These are phyloP conservation scores for Pseudomyrmex dendroicus DNA, from an alignment of 1,140 invertebrate species.

Conservation along the genomic window DNA sequence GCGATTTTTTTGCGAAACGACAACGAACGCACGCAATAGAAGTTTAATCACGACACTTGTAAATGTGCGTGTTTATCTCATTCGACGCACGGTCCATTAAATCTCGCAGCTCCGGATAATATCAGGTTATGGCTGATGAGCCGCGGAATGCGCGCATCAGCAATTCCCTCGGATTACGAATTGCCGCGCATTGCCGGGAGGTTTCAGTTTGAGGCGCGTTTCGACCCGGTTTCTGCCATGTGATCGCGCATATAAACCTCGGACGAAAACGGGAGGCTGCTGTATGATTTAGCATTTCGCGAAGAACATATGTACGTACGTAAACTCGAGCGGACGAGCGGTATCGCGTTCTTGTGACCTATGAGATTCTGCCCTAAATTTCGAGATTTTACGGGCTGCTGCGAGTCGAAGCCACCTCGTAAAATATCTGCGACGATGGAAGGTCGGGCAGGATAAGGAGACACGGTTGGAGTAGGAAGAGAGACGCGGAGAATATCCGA, in stretches of 20 bases:
- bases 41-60: conserved; percentile 70
- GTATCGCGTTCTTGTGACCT: conserved; percentile 25
- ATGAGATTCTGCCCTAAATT: conserved; percentile 72
- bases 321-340: neutral
- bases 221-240: neutral
- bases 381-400: conserved; percentile 71
- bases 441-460: conserved; percentile 32
- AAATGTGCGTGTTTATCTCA: conserved; percentile 62
- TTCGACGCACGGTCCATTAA: conserved; percentile 65
- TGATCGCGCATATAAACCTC: neutral
- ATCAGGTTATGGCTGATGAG: conserved; percentile 62
- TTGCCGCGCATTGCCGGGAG: neutral
- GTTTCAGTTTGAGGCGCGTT: conserved; percentile 35
- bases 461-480: conserved; percentile 5
- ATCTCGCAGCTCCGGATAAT: conserved; percentile 62
- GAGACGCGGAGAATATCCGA: neutral
- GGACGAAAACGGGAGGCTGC: neutral
- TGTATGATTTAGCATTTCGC: neutral
- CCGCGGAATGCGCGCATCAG: conserved; percentile 53
- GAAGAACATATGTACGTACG: neutral
- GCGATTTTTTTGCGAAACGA: conserved; percentile 1
- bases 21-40: conserved; percentile 18
- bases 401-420: conserved; percentile 69
- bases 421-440: conserved; percentile 70
- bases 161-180: conserved; percentile 61